Percentiles rank a stretch among this genome's conserved stretches.
Conservation (phyloP, 2,797 vertebrate genomes). For the Phrynocephalus guinanensis region DNA sequence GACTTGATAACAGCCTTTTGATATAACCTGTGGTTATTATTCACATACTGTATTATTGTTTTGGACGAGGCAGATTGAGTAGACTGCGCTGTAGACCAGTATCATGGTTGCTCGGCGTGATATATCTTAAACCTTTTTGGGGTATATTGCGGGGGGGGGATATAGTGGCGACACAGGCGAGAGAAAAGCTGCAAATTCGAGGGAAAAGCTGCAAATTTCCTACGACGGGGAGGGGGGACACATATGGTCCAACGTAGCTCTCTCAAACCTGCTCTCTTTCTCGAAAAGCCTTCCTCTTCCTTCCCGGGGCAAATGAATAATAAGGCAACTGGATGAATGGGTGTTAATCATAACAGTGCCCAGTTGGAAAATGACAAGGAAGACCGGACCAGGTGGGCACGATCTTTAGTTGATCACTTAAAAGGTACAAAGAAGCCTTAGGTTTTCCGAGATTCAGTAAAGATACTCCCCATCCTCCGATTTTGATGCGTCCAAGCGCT, state of each 20-base stretch:
- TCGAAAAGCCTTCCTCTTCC: not conserved
- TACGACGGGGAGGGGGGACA: too few relatives aligned
- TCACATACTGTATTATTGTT: not conserved
- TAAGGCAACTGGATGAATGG: too few relatives aligned
- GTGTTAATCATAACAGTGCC: not conserved
- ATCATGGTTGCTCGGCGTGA: too few relatives aligned
- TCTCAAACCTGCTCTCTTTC: not conserved
- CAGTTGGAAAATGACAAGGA: not conserved
- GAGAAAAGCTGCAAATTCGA: not conserved
- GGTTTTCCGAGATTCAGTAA: too few relatives aligned
- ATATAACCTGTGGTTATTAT: not conserved
- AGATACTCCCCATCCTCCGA: too few relatives aligned
- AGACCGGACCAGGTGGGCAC: too few relatives aligned
- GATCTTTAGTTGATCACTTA: too few relatives aligned
- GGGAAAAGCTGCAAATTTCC: not conserved
- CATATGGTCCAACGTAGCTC: not conserved
- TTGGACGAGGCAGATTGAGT: not conserved
- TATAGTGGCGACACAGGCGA: too few relatives aligned
- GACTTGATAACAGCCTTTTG: not conserved
- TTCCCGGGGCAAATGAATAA: not conserved
- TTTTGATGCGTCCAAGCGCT: not conserved
- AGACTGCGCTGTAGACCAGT: not conserved
- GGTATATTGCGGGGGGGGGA: too few relatives aligned
- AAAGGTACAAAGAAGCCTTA: too few relatives aligned
- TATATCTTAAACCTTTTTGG: not conserved